Base-by-base conservation (phyloP, 2,797 vertebrate species). In the Coluber constrictor region DNA sequence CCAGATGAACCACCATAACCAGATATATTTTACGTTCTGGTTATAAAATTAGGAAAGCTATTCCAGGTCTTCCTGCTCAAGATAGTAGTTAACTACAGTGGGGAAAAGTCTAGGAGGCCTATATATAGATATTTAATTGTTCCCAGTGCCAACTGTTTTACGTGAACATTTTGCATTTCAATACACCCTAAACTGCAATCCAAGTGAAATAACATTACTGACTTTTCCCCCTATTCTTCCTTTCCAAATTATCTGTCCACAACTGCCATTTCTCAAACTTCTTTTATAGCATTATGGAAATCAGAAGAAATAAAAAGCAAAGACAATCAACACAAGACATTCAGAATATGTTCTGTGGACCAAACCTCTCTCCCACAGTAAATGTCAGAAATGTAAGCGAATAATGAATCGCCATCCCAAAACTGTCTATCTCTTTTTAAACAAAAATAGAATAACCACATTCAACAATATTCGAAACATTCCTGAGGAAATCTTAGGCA, bases 111-210 rank as follows among this genome's bases (percentile, higher is more conserved):
- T 25, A 55, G 29, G 70, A 90, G 3, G 9, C 59, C 89, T 89
- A 47, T 20, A 86, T 47, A 90, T 86, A 79, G 92, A 89, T 63
- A 79, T 54, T 37, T 27, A 12, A 61, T 86, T 61, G 55, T 93
- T 89, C 51, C 27, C 1, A 32, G 12, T 59, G 86, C 37, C 59
- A 89, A 23, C 1, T 88, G 18, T 47, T 91, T 18, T 0, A 32
- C 10, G 37, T 13, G 93, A 90, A n/a, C 92, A 25, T 18, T 87
- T 2, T 51, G 54, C 70, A 93, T 11, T 90, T 94, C 79, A 92
- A 70, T 60, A 89, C 79, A 51, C 59, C 74, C 37, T 43, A 83
- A 47, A 74, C 29, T 5, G 20, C 90, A 66, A 61, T 1, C 9
- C 79, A 89, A 60, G 66, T 51, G 27, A 57, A 56, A 37, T 70